A percentile compares a stretch with the other conserved stretches of the same genome.
Evolutionary conservation across 2,797 vertebrate genomes (phyloP).

Genomic region (Darevskia mixta): DNA sequence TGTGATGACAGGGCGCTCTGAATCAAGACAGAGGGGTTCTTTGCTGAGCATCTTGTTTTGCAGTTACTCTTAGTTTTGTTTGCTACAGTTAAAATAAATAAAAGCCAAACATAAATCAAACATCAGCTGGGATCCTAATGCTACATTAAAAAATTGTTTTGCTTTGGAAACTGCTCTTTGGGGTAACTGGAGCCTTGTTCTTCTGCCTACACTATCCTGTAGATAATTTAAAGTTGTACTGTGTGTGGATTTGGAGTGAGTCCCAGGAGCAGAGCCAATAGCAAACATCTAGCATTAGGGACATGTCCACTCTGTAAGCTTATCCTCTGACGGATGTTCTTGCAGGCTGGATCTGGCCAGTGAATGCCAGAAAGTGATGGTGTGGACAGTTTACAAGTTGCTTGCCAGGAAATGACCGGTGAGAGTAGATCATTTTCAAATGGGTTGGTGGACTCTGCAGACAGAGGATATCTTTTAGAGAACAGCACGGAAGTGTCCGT

Average conservation of each 20-base stretch:
- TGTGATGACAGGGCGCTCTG: slow-evolving; percentile 70
- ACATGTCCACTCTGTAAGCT: slow-evolving; percentile 57
- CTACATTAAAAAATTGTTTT: slow-evolving; percentile 49
- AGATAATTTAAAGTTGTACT: slow-evolving; percentile 64
- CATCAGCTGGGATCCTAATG: slow-evolving; percentile 58
- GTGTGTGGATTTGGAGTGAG: slow-evolving; percentile 49
- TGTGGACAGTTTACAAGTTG: rapidly evolving
- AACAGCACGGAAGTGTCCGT: neutral
- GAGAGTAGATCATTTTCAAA: slow-evolving; percentile 10
- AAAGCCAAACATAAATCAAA: slow-evolving; percentile 36
- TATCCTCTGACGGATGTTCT: slow-evolving; percentile 16
- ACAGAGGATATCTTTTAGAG: neutral
- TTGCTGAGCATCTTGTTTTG: slow-evolving; percentile 67
- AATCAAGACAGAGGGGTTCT: slow-evolving; percentile 45
- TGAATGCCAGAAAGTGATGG: neutral
- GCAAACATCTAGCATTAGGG: slow-evolving; percentile 59
- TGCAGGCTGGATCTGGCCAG: neutral
- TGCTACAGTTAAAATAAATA: slow-evolving; percentile 62
- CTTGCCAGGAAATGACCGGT: neutral
- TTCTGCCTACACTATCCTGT: slow-evolving; percentile 22
- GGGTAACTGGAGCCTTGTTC: slow-evolving; percentile 59
- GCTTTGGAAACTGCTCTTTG: slow-evolving; percentile 65
- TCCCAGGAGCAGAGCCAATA: slow-evolving; percentile 60
- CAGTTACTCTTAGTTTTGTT: slow-evolving; percentile 62
- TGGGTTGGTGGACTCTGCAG: neutral